Base-by-base conservation (phyloP, 2,113 vertebrate genomes). In the Eurystomus gularis region DNA sequence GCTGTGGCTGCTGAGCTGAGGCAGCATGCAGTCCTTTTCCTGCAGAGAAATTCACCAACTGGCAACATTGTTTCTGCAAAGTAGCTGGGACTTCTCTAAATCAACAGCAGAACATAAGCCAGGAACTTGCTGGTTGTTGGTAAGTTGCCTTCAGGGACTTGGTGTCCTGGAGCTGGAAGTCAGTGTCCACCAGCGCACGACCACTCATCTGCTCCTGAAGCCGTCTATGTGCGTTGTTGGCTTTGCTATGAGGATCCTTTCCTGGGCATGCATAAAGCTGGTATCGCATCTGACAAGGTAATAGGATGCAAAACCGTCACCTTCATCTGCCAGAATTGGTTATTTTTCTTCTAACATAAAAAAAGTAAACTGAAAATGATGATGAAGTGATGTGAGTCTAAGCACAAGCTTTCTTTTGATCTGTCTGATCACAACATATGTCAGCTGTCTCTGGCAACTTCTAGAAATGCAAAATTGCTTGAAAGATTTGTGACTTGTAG, bases 11-110 rank as follows among this genome's bases (percentile, higher is more conserved):
- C 40, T 93, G 93, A 94, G 44, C 61, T 96, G 57, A 61, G 54
- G 81, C 35, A 58, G 65, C 57, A 24, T 58, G 39, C 40, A n/a
- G 58, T 91, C 73, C 69, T 94, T 93, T 94, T 64, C 91, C 71
- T 61, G 86, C 58, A 77, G 51, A 88, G 37, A 40, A 82, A 52
- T 73, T 70, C 26, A 29, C 64, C 72, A 73, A 4, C 65, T 79
- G 64, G 51, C 44, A 77, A 37, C 14, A 16, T 64, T 40, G 71
- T 95, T 97, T 65, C 96, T 97, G 93, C 88, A 46, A 91, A 96
- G 81, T 64, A 94, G 54, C 57, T 92, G 64, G 29, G 83, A 83
- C 54, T 94, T 96, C 94, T 87, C 40, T 71, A 46, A 60, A 71
- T 61, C 23, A 90, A 6, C n/a, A 62, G 35, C 55, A 88, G 64